These are phyloP conservation scores for Anser cygnoides DNA, from an alignment of 2,113 vertebrate species.

Conservation along the genomic window DNA sequence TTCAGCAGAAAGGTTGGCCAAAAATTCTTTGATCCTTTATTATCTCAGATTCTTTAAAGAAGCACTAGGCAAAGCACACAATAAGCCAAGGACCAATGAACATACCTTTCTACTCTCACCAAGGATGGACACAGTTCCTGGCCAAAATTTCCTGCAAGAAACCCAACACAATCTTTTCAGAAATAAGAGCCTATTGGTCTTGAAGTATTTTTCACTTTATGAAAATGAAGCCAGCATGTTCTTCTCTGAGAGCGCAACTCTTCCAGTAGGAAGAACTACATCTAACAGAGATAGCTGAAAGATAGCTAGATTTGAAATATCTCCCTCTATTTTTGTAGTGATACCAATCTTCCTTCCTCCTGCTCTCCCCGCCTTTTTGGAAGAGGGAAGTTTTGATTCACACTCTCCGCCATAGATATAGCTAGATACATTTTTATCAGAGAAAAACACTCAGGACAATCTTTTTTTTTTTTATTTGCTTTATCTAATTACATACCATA, in stretches of 20 bases:
- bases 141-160: slow-evolving; percentile 93
- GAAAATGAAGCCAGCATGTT: not conserved
- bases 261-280: not conserved
- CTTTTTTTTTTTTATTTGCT: not conserved
- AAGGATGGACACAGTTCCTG: slow-evolving; percentile 77
- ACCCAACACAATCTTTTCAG: slow-evolving; percentile 24
- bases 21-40: not conserved
- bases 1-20: not conserved
- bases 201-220: not conserved
- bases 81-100: not conserved
- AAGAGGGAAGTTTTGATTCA: not conserved
- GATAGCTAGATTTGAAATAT: not conserved
- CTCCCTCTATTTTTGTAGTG: not conserved
- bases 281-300: not conserved
- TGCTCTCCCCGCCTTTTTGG: not conserved
- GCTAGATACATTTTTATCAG: not conserved
- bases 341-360: not conserved
- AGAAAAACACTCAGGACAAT: not conserved
- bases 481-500: not conserved
- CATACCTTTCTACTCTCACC: slow-evolving; percentile 89
- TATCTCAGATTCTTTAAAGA: not conserved
- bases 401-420: not conserved
- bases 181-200: not conserved
- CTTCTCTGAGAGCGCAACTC: not conserved
- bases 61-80: not conserved